Percentiles rank a stretch among this genome's conserved stretches.
These are phyloP conservation scores for Leucoraja ocellata DNA, from an alignment of 2,797 vertebrate genomes.

Conservation along the genomic window DNA sequence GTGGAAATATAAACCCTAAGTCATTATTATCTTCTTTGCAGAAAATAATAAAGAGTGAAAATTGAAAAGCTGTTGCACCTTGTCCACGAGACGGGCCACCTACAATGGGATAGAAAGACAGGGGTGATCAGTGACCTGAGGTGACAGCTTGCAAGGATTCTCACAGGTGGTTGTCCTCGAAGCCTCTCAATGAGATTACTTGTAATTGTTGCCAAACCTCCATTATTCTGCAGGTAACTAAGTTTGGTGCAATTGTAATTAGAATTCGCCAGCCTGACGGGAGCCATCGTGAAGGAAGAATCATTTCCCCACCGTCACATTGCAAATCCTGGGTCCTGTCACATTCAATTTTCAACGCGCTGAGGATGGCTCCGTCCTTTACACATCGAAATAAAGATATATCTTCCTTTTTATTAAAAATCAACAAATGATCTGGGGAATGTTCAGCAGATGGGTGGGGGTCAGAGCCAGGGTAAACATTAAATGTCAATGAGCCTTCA, in stretches of 20 bases:
- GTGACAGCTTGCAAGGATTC: not conserved
- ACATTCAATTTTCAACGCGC: not conserved
- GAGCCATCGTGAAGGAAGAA: not conserved
- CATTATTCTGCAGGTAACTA: not conserved
- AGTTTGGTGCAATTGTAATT: not conserved
- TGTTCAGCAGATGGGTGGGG: no score
- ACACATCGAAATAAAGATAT: not conserved
- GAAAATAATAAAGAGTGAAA: not conserved
- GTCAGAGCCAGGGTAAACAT: no score
- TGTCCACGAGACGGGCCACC: not conserved
- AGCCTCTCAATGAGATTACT: not conserved
- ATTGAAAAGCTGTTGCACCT: not conserved
- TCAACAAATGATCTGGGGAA: no score
- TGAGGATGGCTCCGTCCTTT: not conserved
- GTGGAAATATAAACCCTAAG: not conserved
- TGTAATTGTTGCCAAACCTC: not conserved
- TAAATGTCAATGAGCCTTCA: no score
- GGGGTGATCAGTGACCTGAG: not conserved
- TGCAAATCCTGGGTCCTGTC: not conserved
- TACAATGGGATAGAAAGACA: not conserved
- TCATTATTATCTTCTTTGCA: not conserved
- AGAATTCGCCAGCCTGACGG: no score
- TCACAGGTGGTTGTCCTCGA: not conserved
- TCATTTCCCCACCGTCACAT: not conserved
- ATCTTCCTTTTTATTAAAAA: no score